Evolutionary conservation across 2,113 vertebrate genomes (phyloP), one percentile per base, ranked within the genome.

Genomic region (Corvus cornix): DNA sequence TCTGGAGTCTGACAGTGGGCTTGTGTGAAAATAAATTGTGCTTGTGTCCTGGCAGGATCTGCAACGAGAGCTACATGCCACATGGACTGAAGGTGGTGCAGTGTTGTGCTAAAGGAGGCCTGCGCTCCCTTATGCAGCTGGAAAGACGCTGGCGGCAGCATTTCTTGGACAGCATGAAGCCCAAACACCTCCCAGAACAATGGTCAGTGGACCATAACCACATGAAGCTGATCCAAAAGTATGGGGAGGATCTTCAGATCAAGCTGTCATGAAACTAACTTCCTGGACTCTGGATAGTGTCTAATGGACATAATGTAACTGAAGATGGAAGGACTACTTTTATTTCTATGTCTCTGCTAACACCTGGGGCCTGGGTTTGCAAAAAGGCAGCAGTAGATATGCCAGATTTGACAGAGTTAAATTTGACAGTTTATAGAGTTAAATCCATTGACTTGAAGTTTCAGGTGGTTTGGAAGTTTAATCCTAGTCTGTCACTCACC

Each of bases 181-280:
- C 99, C 22, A 98, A 93, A 53, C 97, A 99, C 97, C 98, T 99
- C 51, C 99, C 99, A 8, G 98, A 98, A 18, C 98, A 99, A 55
- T 99, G 99, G 99, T 98, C 99, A 11, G 98, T 99, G 59, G 97
- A 98, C 95, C 99, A 99, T 94, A 99, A 99, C 97, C 99, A 99
- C 92, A 88, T 94, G 93, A 99, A 99, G 98, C 98, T 99, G 75
- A 98, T 99, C 94, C 98, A 98, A 84, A 99, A 99, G 35, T 99
- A 99, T 6, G 98, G 99, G 46, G 98, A 98, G 48, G 97, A 99
- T 97, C 98, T 99, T 81, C 97, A 97, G 56, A 96, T 99, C 73
- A 95, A 98, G 81, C 97, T 99, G 37, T 97, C 97, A 0, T 97
- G 97, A 98, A 62, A 27, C 17, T 66, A 9, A 51, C 58, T 79